phyloP scores from a whole-genome alignment of 2,888 invertebrate species.

The Diarsia mendica region DNA sequence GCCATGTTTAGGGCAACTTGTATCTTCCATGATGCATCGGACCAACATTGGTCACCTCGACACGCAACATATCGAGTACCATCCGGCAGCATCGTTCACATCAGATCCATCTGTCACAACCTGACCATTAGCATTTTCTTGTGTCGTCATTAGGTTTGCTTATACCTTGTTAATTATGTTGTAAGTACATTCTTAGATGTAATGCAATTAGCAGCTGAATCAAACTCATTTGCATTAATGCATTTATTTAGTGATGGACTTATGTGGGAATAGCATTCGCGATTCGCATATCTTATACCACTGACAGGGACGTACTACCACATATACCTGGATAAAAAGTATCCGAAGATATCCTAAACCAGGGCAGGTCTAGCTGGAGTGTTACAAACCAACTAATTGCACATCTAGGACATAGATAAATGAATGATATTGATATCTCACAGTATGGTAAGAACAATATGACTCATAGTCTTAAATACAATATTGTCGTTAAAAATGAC shows the following conservation, averaged over 20 bases:
- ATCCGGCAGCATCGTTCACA: too few species aligned
- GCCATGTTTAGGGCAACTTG: too few species aligned
- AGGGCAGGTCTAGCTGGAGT: neutral
- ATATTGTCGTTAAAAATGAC: constrained; percentile 29
- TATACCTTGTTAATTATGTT: neutral
- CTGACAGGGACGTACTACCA: too few species aligned
- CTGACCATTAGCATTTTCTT: too few species aligned
- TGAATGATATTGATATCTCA: neutral
- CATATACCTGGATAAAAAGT: neutral
- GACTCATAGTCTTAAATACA: constrained; percentile 40
- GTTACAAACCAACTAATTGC: neutral
- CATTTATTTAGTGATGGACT: neutral
- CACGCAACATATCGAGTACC: too few species aligned
- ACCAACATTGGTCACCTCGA: too few species aligned
- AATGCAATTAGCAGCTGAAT: neutral
- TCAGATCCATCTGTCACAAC: too few species aligned
- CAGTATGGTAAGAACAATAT: constrained; percentile 40
- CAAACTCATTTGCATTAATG: constrained; percentile 6
- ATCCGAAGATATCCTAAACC: neutral
- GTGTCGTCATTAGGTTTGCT: too few species aligned
- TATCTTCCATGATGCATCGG: too few species aligned
- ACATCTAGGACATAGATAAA: too few species aligned
- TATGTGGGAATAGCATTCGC: neutral
- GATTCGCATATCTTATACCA: too few species aligned
- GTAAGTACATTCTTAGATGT: neutral